These are phyloP conservation scores for Larimichthys polyactis DNA, from an alignment of 2,113 vertebrate genomes.

Conservation along the genomic window DNA sequence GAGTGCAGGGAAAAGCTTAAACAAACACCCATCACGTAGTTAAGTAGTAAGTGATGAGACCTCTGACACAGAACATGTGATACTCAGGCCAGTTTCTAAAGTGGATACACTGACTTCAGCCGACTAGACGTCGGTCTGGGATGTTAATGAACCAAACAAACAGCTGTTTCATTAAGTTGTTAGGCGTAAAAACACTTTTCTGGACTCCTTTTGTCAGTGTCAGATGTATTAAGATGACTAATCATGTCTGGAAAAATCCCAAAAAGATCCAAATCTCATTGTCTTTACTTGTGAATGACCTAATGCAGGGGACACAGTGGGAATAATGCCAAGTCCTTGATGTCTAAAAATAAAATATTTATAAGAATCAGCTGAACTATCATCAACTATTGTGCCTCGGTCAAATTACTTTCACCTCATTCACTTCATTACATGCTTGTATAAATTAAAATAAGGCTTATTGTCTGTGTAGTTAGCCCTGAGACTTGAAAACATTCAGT, in stretches of 20 bases:
- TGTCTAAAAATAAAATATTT: not conserved
- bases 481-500: not conserved
- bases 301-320: not conserved
- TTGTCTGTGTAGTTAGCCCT: not conserved
- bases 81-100: constrained; percentile 22
- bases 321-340: not conserved
- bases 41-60: not conserved
- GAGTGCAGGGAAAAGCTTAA: constrained; percentile 12
- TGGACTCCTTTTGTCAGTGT: not conserved
- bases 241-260: not conserved
- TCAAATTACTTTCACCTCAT: constrained; percentile 11
- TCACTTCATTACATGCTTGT: constrained; percentile 14
- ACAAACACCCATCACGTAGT: constrained; percentile 42
- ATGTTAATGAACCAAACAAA: constrained; percentile 39
- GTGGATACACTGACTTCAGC: constrained; percentile 9
- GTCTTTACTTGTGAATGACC: not conserved
- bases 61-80: constrained; percentile 7
- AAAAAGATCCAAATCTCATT: not conserved
- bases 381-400: not conserved
- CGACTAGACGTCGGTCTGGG: constrained; percentile 42
- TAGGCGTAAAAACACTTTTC: not conserved
- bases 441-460: not conserved
- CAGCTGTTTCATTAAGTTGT: constrained; percentile 19
- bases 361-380: not conserved
- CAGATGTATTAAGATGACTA: constrained; percentile 3